These are phyloP conservation scores for Dendronephthya gigantea DNA, from an alignment of 64 coral and sea anemone species.

Conservation along the genomic window DNA sequence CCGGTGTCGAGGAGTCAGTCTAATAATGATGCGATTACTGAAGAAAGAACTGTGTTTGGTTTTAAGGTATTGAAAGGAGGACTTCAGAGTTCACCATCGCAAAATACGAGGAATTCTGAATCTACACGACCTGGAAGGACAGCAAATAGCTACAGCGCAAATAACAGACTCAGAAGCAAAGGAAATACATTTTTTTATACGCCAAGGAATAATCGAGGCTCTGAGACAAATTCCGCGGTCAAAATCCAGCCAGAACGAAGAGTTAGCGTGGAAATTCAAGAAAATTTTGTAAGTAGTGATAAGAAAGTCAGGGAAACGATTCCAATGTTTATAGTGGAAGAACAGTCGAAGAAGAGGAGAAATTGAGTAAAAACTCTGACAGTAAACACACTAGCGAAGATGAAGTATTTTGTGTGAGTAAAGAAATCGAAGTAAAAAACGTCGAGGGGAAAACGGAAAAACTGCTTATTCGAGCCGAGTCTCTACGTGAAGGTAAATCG, in stretches of 20 bases:
- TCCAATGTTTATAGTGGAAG: too few species aligned
- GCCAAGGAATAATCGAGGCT: not conserved
- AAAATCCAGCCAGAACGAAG: too few species aligned
- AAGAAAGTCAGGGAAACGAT: too few species aligned
- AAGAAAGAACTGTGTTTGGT: not conserved
- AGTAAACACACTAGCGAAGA: not conserved
- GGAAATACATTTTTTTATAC: not conserved
- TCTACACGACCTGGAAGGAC: not conserved
- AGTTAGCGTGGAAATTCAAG: too few species aligned
- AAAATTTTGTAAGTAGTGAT: too few species aligned
- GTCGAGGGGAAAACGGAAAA: not conserved
- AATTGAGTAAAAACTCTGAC: not conserved
- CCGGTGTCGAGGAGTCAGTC: not conserved
- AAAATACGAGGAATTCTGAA: not conserved
- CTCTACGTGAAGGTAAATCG: conserved; percentile 8
- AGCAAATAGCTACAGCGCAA: not conserved
- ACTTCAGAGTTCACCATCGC: not conserved
- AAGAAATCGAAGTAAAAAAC: not conserved
- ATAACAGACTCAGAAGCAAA: not conserved
- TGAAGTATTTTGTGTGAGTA: not conserved
- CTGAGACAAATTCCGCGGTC: not conserved
- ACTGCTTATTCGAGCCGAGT: not conserved
- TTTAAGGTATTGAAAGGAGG: conserved; percentile 2
- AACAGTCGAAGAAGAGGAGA: too few species aligned
- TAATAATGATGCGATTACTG: not conserved